A percentile compares a stretch with the other conserved stretches of the same genome.
These are phyloP conservation scores for Tupaia chinensis DNA, from an alignment of 2,113 vertebrate species.

Conservation along the genomic window DNA sequence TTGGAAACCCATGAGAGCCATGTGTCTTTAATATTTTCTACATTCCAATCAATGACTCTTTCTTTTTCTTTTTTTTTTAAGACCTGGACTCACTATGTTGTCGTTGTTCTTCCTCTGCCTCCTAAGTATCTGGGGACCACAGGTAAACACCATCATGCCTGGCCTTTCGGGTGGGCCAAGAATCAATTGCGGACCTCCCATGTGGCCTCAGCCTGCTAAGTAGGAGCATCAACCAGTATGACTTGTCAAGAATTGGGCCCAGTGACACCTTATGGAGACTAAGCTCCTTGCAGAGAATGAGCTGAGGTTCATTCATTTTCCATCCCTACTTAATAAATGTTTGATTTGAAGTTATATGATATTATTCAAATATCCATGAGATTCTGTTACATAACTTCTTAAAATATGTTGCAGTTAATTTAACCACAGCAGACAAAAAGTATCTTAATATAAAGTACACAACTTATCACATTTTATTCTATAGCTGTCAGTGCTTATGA, in stretches of 20 bases:
- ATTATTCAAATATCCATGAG: neutral
- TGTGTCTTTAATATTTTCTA: neutral
- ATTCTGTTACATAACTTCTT: neutral
- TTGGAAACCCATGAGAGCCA: neutral
- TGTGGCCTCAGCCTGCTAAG: no score
- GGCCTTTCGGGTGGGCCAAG: no score
- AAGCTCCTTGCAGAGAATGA: rapidly evolving
- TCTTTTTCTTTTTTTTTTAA: no score
- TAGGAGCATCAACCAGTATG: no score
- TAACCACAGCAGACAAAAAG: neutral
- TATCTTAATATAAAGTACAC: neutral
- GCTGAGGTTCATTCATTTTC: neutral
- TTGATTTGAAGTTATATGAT: neutral
- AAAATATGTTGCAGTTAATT: neutral
- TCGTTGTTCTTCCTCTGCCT: no score
- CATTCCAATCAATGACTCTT: neutral
- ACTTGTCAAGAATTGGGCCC: no score
- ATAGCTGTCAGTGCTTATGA: no score
- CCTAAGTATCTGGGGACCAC: no score
- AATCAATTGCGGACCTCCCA: no score
- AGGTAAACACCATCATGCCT: no score
- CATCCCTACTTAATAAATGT: rapidly evolving
- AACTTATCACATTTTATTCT: neutral
- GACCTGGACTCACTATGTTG: no score
- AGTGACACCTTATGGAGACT: neutral